Conservation (phyloP, 2,113 vertebrate genomes). For the Oreochromis niloticus region DNA sequence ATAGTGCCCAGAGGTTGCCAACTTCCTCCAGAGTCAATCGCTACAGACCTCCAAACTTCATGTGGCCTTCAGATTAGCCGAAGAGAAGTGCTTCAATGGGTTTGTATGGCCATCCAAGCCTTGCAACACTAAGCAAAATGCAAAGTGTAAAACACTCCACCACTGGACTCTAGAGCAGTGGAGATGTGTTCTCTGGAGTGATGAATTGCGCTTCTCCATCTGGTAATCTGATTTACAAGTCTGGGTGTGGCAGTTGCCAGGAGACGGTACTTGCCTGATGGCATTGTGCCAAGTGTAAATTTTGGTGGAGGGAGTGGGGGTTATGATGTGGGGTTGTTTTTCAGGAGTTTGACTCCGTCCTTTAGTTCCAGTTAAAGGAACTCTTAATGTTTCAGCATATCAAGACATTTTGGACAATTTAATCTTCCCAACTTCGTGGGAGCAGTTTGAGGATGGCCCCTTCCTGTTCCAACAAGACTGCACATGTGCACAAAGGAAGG, state of each 20-base stretch:
- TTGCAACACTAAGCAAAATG: neutral
- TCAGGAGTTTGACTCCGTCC: neutral
- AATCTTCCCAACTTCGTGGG: neutral
- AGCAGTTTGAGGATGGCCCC: neutral
- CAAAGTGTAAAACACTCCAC: neutral
- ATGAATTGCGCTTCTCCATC: too few species aligned
- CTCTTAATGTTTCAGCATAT: neutral
- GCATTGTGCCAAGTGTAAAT: too few species aligned
- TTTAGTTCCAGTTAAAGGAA: neutral
- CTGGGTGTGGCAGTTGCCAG: too few species aligned
- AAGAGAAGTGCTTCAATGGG: neutral
- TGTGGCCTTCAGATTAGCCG: neutral
- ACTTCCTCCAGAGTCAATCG: neutral
- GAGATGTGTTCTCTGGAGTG: too few species aligned
- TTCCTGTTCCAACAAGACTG: neutral
- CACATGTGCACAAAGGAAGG: neutral
- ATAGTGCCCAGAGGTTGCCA: neutral
- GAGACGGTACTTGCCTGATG: too few species aligned
- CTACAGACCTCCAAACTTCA: neutral
- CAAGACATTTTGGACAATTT: neutral
- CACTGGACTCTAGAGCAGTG: too few species aligned
- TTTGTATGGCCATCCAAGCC: neutral
- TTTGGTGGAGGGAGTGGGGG: too few species aligned
- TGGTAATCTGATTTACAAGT: too few species aligned
- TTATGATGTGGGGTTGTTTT: neutral